These are phyloP conservation scores for Daktulosphaira vitifoliae DNA, from an alignment of 1,140 invertebrate genomes.

Conservation along the genomic window DNA sequence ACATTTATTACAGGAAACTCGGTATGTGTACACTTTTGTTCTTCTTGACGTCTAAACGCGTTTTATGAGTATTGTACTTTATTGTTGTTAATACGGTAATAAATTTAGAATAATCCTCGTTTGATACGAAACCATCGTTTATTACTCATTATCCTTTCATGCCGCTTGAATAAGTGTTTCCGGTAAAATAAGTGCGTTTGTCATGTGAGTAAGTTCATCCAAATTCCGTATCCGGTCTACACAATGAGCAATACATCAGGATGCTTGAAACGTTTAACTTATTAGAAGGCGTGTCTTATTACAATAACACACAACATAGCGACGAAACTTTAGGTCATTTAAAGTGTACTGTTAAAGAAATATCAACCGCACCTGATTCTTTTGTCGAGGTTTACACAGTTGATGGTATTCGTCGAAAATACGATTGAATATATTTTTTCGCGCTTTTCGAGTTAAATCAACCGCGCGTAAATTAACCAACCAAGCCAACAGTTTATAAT, in stretches of 20 bases:
- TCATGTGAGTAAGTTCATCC: slow-evolving; percentile 10
- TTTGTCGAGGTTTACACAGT: not conserved
- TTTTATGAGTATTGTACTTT: no score
- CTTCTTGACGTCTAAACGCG: no score
- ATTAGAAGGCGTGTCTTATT: not conserved
- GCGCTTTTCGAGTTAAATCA: slow-evolving; percentile 25
- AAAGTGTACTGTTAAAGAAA: not conserved
- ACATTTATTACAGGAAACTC: no score
- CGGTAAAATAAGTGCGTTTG: slow-evolving; percentile 22
- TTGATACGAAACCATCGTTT: slow-evolving; percentile 9
- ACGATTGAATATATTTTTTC: not conserved
- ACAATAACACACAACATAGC: not conserved
- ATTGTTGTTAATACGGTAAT: not conserved
- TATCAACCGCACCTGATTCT: slow-evolving; percentile 16
- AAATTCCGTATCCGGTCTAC: slow-evolving; percentile 16
- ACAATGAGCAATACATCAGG: slow-evolving; percentile 18
- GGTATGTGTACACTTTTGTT: no score
- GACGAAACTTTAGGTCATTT: slow-evolving; percentile 9
- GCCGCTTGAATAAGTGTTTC: slow-evolving; percentile 8
- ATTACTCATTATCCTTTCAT: not conserved
- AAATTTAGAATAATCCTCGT: slow-evolving; percentile 6
- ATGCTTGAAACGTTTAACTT: not conserved
- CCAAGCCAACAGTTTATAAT: slow-evolving; percentile 8
- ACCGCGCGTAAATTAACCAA: slow-evolving; percentile 25
- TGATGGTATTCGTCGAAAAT: not conserved